These are phyloP conservation scores for Piaya cayana DNA, from an alignment of 2,113 vertebrate genomes.

Conservation along the genomic window DNA sequence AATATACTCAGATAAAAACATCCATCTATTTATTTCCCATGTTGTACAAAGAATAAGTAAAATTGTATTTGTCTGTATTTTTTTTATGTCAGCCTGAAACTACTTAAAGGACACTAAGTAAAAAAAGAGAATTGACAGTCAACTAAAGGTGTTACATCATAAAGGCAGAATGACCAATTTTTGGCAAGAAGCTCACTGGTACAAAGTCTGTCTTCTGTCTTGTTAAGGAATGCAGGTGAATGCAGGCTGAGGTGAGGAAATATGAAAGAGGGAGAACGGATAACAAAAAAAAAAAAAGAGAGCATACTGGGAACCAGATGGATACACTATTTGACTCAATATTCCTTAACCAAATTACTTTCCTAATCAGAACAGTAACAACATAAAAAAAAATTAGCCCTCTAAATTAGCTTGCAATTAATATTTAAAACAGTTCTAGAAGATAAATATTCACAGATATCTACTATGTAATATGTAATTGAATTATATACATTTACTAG, in stretches of 20 bases:
- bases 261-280: background rate
- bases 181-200: background rate
- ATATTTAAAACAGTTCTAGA: slow-evolving; percentile 18
- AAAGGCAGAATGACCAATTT: background rate
- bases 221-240: background rate
- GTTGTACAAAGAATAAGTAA: background rate
- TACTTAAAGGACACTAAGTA: background rate
- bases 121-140: background rate
- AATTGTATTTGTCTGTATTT: background rate
- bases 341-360: slow-evolving; percentile 27
- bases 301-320: background rate
- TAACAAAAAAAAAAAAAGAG: background rate
- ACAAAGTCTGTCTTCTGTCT: background rate
- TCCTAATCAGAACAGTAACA: slow-evolving; percentile 7
- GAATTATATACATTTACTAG: background rate
- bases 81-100: background rate
- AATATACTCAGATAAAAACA: background rate
- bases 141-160: background rate
- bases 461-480: background rate
- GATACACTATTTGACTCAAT: background rate
- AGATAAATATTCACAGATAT: background rate
- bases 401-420: slow-evolving; percentile 8
- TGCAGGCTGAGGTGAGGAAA: background rate
- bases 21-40: background rate
- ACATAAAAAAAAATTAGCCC: background rate